Evolutionary conservation across 2,113 vertebrate species (phyloP).

Genomic region (Procavia capensis): DNA sequence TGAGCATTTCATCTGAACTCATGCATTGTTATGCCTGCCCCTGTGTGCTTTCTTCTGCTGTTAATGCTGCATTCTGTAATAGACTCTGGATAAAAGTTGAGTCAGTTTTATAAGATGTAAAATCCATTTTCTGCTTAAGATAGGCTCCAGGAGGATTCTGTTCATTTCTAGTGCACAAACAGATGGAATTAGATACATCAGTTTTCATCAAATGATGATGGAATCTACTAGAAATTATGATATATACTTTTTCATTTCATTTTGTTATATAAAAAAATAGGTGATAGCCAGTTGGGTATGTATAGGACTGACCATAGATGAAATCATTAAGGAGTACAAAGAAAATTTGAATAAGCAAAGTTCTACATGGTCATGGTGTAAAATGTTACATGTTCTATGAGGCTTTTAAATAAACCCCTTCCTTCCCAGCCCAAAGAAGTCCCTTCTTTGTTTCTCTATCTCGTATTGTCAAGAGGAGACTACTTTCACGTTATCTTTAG

Average conservation of each 20-base stretch:
- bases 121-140: neutral
- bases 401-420: neutral
- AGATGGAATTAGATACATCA: neutral
- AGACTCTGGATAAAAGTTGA: neutral
- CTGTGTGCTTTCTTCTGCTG: neutral
- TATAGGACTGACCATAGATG: neutral
- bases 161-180: neutral
- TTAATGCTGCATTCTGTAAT: neutral
- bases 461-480: neutral
- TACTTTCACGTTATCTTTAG: neutral
- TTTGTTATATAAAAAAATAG: neutral
- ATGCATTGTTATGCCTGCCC: neutral
- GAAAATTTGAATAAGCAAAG: neutral
- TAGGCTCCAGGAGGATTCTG: neutral
- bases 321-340: neutral
- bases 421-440: neutral
- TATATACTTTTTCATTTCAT: neutral
- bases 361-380: neutral
- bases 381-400: neutral
- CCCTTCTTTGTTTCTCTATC: neutral
- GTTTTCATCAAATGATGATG: neutral
- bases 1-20: fast-evolving
- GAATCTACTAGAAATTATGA: neutral
- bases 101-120: neutral
- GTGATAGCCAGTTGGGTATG: neutral